These are phyloP conservation scores for Linepithema humile DNA, from an alignment of 1,140 invertebrate species.

Conservation along the genomic window DNA sequence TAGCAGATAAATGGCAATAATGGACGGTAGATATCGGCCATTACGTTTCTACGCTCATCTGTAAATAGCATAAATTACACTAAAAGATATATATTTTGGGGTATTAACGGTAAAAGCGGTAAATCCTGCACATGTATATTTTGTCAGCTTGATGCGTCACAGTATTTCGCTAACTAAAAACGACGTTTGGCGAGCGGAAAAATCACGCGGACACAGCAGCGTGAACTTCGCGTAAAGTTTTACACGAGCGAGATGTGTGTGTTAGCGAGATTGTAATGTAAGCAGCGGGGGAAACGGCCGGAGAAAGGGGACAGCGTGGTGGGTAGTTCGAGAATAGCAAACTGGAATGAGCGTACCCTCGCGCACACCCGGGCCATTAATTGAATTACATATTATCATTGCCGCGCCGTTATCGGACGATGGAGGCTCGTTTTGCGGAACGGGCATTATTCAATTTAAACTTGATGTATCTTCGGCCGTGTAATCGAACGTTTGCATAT, in stretches of 20 bases:
- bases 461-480: slow-evolving; percentile 65
- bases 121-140: background rate
- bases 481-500: slow-evolving; percentile 61
- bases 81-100: slow-evolving; percentile 44
- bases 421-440: slow-evolving; percentile 68
- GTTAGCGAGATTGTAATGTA: slow-evolving; percentile 18
- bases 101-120: slow-evolving; percentile 9
- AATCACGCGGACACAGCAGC: background rate
- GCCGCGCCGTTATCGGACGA: slow-evolving; percentile 66
- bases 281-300: background rate
- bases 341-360: slow-evolving; percentile 56
- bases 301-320: background rate
- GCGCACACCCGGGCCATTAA: slow-evolving; percentile 63
- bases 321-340: slow-evolving; percentile 33
- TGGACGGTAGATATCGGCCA: slow-evolving; percentile 23
- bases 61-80: slow-evolving; percentile 47
- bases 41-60: slow-evolving; percentile 43
- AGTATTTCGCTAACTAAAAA: background rate
- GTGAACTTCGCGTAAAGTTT: background rate
- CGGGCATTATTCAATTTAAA: slow-evolving; percentile 76
- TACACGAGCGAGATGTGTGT: too few relatives aligned
- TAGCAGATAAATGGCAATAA: slow-evolving; percentile 44
- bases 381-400: slow-evolving; percentile 75
- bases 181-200: background rate
- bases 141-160: background rate